Evolutionary conservation across 2,797 vertebrate genomes (phyloP), one percentile per base, ranked within the genome.

Genomic region (Distichodus sexfasciatus): DNA sequence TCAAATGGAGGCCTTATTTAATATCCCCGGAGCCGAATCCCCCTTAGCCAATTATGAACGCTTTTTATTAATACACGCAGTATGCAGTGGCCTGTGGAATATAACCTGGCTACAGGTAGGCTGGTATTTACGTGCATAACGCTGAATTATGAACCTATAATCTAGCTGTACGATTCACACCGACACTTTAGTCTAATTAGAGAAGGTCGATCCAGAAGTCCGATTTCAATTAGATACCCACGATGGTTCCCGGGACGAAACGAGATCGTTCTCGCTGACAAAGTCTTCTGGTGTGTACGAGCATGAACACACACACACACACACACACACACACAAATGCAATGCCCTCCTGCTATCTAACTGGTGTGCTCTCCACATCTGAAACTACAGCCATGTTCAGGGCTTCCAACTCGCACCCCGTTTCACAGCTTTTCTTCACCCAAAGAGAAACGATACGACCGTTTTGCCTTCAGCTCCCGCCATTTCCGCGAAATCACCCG

Each of bases 401-500:
- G 26, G 40, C 61, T 58, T 59, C 60, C 48, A 44, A 41, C 48
- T 63, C 44, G 35, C 35, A 21, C 31, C 54, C 54, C n/a, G n/a
- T 17, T 15, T n/a, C 3, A 14, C 7, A 14, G 1, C 47, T 23
- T 5, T 1, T 19, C 44, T 71, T 72, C 76, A 76, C 66, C 70
- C 74, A 80, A 59, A 78, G 29, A 75, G 71, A 70, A 78, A 78
- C 82, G 71, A 83, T 76, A 69, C 77, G 80, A 78, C 68, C 60
- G 79, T 83, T 78, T 74, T 77, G 81, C 83, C 72, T 80, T 79
- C 77, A 79, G 86, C 88, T 89, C 87, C 83, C 88, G 82, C 88
- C 90, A 86, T 88, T 88, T 87, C 87, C 84, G 81, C 82, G 81
- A 80, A 81, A 64, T 83, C 85, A 73, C 83, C 82, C 78, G 86